Evolutionary conservation across 2,888 invertebrate genomes (phyloP), one percentile per base, ranked within the genome.

Genomic region (Alviniconcha strummeri): DNA sequence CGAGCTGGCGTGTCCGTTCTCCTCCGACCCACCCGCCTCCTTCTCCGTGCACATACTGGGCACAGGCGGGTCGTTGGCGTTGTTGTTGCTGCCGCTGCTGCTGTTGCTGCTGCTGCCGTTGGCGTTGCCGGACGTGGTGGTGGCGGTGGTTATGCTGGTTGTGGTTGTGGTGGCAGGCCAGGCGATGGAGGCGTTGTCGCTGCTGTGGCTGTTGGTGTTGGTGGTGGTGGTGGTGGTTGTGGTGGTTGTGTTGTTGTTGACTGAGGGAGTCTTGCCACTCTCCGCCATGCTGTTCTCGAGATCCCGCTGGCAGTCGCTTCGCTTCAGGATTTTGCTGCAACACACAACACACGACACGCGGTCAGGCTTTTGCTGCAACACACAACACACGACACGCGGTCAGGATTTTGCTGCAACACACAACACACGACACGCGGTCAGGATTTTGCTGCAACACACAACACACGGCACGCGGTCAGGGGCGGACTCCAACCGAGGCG

Each of bases 1-100:
- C n/a, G 87, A 83, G 83, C 87, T 88, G 15, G 84, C 76, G 69
- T 85, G 87, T n/a, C 88, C 88, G 64, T 89, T 89, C 72, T 87
- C 87, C 84, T 87, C 84, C 57, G 79, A 57, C 15, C 8, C 71
- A n/a, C 13, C 80, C n/a, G 52, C 80, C 52, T 76, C 75, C 9
- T 8, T 13, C 13, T 8, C 60, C 9, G 60, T 60, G 8, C 9
- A 8, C 13, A 13, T n/a, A 2, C 67, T 7, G 60, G 56, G 36
- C 19, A 78, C 55, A 54, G 76, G 69, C 72, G 75, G 77, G 57
- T 81, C 74, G 57, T 60, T 54, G 6, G 64, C n/a, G 36, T 52
- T 9, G 74, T 54, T 19, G 52, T 64, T 67, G 81, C 19, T 36
- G 57, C 52, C 19, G 64, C 72, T 79, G 80, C 13, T 54, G 69